Evolutionary conservation across 1,140 invertebrate species (phyloP).

Genomic region (Thalassaphorura encarpata): DNA sequence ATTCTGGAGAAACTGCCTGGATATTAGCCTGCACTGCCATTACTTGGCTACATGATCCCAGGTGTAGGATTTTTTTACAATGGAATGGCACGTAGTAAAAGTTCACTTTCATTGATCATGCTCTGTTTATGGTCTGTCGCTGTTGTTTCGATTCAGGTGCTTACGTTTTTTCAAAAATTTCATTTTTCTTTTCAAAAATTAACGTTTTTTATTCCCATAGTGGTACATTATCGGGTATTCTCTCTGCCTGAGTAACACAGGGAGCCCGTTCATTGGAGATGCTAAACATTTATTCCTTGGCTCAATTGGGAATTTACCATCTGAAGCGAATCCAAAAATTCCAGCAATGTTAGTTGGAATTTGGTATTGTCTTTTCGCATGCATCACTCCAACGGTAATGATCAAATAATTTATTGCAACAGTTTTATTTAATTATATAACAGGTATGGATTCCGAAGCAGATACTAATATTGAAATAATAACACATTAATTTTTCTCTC

Average conservation of each 20-base stretch:
- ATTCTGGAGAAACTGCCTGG: slow-evolving; percentile 21
- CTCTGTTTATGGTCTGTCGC: slow-evolving; percentile 24
- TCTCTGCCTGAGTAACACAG: slow-evolving; percentile 24
- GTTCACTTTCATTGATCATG: slow-evolving; percentile 21
- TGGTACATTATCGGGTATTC: slow-evolving; percentile 29
- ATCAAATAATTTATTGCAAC: too few species aligned
- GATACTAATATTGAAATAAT: too few species aligned
- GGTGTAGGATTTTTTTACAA: slow-evolving; percentile 28
- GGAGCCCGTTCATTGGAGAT: slow-evolving; percentile 22
- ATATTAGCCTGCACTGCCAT: slow-evolving; percentile 21
- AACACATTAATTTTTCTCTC: too few species aligned
- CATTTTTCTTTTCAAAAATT: not conserved
- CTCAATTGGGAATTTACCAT: slow-evolving; percentile 14
- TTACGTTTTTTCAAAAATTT: not conserved
- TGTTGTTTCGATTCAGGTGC: slow-evolving; percentile 26
- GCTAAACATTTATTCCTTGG: slow-evolving; percentile 21
- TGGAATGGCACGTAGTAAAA: slow-evolving; percentile 27
- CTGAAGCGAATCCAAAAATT: slow-evolving; percentile 14
- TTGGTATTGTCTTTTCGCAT: slow-evolving; percentile 29
- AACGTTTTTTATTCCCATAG: slow-evolving; percentile 11
- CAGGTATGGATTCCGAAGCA: too few species aligned
- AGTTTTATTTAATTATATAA: too few species aligned
- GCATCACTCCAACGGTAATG: slow-evolving; percentile 31
- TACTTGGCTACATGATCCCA: slow-evolving; percentile 27
- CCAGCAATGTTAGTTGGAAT: slow-evolving; percentile 23